A percentile compares a stretch with the other conserved stretches of the same genome.
These are phyloP conservation scores for Dicrurus megarhynchus DNA, from an alignment of 2,113 vertebrate species.

Conservation along the genomic window DNA sequence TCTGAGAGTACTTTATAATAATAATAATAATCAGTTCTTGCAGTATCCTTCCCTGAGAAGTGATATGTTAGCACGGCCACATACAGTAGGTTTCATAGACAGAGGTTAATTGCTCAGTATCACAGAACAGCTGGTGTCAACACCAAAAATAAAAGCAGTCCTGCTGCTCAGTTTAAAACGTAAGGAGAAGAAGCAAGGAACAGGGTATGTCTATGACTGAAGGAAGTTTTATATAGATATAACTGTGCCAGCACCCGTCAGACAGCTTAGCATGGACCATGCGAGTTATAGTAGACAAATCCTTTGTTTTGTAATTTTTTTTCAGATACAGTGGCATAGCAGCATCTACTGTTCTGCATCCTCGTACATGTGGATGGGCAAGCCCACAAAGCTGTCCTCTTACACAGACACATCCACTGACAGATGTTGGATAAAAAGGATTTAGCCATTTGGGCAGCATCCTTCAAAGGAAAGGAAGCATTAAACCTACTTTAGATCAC, in stretches of 20 bases:
- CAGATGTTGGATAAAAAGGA: neutral
- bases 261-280: neutral
- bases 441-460: neutral
- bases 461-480: neutral
- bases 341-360: neutral
- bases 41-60: neutral
- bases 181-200: neutral
- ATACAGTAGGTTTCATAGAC: neutral
- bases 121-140: neutral
- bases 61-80: neutral
- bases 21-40: neutral
- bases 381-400: neutral
- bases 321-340: neutral
- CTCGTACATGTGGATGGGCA: neutral
- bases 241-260: neutral
- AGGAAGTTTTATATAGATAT: neutral
- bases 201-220: neutral
- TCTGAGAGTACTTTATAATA: neutral
- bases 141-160: neutral
- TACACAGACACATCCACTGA: neutral
- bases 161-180: neutral
- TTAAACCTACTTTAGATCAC: neutral
- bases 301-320: neutral
- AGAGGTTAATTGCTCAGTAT: neutral
- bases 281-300: neutral